Evolutionary conservation across 2,113 vertebrate species (phyloP).

Genomic region (Apus apus): DNA sequence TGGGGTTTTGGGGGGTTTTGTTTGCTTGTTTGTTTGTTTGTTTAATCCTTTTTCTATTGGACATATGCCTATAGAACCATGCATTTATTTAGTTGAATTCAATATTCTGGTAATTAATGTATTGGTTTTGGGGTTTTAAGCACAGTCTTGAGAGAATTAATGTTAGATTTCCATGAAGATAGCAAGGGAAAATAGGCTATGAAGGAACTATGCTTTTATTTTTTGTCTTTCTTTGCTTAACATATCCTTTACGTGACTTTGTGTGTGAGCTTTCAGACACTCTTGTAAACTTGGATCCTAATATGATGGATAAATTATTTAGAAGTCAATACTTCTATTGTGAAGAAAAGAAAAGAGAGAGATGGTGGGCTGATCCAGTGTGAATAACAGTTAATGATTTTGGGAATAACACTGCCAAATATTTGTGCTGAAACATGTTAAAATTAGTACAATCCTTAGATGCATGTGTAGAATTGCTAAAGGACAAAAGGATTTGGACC

Average conservation of each 20-base stretch:
- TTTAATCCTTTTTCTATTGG: neutral
- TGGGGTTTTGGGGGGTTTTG: no score
- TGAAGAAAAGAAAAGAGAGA: neutral
- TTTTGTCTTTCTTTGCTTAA: neutral
- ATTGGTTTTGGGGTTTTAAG: neutral
- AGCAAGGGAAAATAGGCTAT: neutral
- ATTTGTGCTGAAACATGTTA: neutral
- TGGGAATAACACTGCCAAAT: neutral
- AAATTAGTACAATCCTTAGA: neutral
- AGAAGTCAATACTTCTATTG: neutral
- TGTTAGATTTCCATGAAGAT: neutral
- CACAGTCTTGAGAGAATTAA: neutral
- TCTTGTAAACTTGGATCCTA: neutral
- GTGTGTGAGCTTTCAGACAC: neutral
- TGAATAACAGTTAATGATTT: neutral
- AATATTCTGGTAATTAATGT: neutral
- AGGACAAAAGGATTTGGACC: neutral
- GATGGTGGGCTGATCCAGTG: neutral
- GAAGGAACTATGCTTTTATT: neutral
- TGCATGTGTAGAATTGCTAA: neutral
- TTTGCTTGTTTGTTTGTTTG: neutral
- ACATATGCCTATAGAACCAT: neutral
- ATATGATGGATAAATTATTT: neutral
- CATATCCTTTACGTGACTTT: neutral
- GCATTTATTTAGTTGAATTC: neutral